phyloP scores from a whole-genome alignment of 2,888 invertebrate genomes.

The Crepidodera aurea region DNA sequence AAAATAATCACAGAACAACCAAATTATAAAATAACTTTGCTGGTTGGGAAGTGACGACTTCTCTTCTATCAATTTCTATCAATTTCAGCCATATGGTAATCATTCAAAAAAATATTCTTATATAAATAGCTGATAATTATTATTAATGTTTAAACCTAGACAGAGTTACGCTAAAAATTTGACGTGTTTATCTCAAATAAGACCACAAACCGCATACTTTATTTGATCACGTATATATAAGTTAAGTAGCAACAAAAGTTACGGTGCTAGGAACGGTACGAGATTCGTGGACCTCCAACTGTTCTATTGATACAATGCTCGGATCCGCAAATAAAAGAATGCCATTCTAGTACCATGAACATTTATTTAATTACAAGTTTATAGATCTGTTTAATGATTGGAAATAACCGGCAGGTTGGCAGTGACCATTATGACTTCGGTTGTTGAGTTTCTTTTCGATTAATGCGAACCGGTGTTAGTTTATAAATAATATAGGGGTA shows the following conservation, averaged over 20 bases:
- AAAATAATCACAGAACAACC: too few relatives aligned
- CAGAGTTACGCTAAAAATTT: too few relatives aligned
- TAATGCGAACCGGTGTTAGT: neutral
- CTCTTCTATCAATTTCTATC: too few relatives aligned
- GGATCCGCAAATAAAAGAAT: constrained; percentile 14
- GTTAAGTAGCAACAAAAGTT: constrained; percentile 7
- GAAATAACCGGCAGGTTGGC: constrained; percentile 3
- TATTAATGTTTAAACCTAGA: too few relatives aligned
- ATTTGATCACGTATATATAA: neutral
- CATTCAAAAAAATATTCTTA: too few relatives aligned
- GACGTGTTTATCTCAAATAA: neutral
- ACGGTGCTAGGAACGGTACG: constrained; percentile 28
- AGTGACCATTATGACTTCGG: neutral
- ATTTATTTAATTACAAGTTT: constrained; percentile 26
- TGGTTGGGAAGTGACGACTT: too few relatives aligned
- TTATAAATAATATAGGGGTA: neutral
- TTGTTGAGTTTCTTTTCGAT: too few relatives aligned
- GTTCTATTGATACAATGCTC: neutral
- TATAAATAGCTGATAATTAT: too few relatives aligned
- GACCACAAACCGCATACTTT: constrained; percentile 1
- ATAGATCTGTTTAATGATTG: constrained; percentile 10
- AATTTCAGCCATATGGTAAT: too few relatives aligned
- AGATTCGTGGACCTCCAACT: constrained; percentile 24
- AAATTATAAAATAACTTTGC: too few relatives aligned
- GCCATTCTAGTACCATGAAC: constrained; percentile 3